Conservation (phyloP, 2,113 vertebrate genomes). For the Charadrius vociferus region DNA sequence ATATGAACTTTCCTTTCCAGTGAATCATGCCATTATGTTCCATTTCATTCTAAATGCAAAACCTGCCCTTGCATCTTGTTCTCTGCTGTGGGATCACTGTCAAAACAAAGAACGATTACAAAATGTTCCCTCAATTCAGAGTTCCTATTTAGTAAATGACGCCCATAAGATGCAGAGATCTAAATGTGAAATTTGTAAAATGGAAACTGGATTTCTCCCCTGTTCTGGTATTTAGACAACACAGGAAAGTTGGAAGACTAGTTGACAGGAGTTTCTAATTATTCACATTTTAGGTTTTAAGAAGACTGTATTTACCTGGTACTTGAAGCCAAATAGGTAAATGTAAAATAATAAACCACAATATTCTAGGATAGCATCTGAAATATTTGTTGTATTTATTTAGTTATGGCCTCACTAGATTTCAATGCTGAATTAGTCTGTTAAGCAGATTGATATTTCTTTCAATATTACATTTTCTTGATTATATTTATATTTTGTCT, state of each 20-base stretch:
- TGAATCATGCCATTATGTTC: slow-evolving; percentile 17
- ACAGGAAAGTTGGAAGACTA: neutral
- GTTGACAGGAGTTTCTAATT: neutral
- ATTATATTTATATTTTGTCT: neutral
- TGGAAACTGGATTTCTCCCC: neutral
- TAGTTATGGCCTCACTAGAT: neutral
- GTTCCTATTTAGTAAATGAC: neutral
- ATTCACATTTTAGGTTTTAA: neutral
- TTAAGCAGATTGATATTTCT: neutral
- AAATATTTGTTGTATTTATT: neutral
- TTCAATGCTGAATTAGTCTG: neutral
- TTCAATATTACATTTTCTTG: neutral
- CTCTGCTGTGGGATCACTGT: neutral
- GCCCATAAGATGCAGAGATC: neutral
- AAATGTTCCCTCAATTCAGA: neutral
- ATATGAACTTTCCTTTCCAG: slow-evolving; percentile 30
- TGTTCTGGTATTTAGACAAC: neutral
- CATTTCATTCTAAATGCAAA: neutral
- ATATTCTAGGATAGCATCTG: neutral
- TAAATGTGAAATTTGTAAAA: neutral
- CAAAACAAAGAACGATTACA: slow-evolving; percentile 25
- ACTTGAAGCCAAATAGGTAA: neutral
- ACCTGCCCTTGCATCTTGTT: neutral
- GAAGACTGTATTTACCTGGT: neutral
- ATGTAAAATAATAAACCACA: neutral